phyloP scores from a whole-genome alignment of 2,888 invertebrate genomes.

The Ecdyonurus torrentis region DNA sequence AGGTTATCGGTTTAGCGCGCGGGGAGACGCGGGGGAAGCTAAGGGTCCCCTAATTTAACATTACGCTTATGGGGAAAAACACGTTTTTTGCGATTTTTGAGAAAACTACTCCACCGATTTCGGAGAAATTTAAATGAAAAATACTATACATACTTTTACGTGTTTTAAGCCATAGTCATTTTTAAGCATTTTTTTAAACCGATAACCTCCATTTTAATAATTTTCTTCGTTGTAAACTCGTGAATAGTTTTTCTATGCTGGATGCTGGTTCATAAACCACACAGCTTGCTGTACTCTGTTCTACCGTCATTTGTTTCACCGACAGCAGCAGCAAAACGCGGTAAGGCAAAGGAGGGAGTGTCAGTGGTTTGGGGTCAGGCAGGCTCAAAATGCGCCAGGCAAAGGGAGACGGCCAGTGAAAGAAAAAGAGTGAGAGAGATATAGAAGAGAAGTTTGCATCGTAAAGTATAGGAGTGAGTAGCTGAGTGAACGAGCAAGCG shows the following conservation, averaged over 20 bases:
- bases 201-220: too few relatives aligned
- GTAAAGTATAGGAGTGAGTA: background rate
- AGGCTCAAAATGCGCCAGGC: background rate
- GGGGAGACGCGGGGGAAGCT: too few relatives aligned
- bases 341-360: background rate
- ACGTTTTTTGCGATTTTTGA: too few relatives aligned
- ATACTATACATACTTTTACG: too few relatives aligned
- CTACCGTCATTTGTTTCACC: background rate
- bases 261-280: background rate
- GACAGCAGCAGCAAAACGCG: background rate
- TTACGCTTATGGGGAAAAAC: too few relatives aligned
- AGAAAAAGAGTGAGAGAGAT: background rate
- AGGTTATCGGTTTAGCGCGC: too few relatives aligned
- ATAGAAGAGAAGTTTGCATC: background rate
- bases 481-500: background rate
- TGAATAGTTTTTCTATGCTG: background rate
- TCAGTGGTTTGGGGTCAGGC: background rate
- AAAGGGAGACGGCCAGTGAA: background rate
- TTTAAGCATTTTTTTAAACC: too few relatives aligned
- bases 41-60: too few relatives aligned
- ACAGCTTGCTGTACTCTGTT: background rate
- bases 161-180: too few relatives aligned
- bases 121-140: too few relatives aligned
- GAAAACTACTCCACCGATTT: too few relatives aligned
- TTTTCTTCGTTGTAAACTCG: too few relatives aligned